Evolutionary conservation across 2,113 vertebrate species (phyloP), one percentile per base, ranked within the genome.

Genomic region (Tyto alba): DNA sequence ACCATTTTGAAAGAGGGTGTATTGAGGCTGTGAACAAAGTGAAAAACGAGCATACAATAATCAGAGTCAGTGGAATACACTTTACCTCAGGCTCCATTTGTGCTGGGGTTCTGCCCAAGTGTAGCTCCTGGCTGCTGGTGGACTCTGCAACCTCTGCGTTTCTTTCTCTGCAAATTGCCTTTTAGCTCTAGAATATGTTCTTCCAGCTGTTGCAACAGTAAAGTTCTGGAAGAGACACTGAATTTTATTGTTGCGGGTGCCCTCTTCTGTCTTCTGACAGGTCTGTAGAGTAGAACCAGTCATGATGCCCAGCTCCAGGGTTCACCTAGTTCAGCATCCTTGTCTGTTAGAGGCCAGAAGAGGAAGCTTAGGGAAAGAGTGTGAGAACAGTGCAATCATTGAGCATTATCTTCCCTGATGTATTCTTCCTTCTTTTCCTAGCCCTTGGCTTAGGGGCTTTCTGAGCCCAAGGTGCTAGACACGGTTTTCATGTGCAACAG

Each of bases 71-170:
- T 16, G 32, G 76, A 86, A 84, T 75, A 64, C 36, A 29, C 32
- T 57, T 82, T 23, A 63, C 56, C 43, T 45, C 62, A n/a, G 71
- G 62, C 47, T 93, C 62, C n/a, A 25, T 59, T 38, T 48, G 79
- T 11, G 25, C 43, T 32, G 43, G 9, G 53, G 38, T 83, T 48
- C 63, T 55, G 36, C 57, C 11, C 0, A 0, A 55, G 12, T 26
- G 55, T 26, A 34, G 32, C 43, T 77, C 13, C 10, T 75, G 59
- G 52, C 52, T 41, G 66, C 47, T 57, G 71, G 8, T 32, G 52
- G 53, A 75, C 43, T 83, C 25, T 55, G 25, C 57, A 71, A 95
- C 27, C 16, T 48, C 47, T 17, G 17, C 2, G 1, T 30, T 56
- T 36, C 47, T 77, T 92, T 32, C n/a, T 67, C 62, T 50, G 43